A percentile compares a stretch with the other conserved stretches of the same genome.
Conservation (phyloP, 2,888 invertebrate species). For the Sipunculus nudus region DNA sequence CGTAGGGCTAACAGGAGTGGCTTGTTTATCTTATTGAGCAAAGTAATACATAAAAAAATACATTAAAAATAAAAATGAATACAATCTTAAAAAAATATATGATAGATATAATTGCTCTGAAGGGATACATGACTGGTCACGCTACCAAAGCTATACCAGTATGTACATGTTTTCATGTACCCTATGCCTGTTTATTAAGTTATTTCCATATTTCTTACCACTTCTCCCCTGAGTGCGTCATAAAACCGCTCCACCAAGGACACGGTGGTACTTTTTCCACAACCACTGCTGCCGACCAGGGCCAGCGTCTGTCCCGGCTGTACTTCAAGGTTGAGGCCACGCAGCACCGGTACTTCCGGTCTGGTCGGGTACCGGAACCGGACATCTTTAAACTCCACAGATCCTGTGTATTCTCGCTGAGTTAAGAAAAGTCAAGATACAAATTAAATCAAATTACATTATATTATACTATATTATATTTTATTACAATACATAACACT, state of each 20-base stretch:
- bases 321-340: conserved; percentile 61
- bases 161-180: background rate
- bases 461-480: no score
- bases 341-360: conserved; percentile 58
- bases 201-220: conserved; percentile 55
- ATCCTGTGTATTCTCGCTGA: conserved; percentile 22
- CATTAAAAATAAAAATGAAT: no score
- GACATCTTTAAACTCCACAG: conserved; percentile 35
- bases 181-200: no score
- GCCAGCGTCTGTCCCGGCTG: conserved; percentile 64
- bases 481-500: no score
- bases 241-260: conserved; percentile 64
- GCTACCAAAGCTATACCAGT: background rate
- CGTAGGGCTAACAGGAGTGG: no score
- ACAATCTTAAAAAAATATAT: background rate
- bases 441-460: no score
- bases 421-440: no score
- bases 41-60: no score
- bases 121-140: background rate
- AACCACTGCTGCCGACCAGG: conserved; percentile 63
- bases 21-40: no score
- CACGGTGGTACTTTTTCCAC: conserved; percentile 63
- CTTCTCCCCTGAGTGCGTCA: conserved; percentile 52
- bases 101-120: no score
- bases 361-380: conserved; percentile 60